Percentiles rank a stretch among this genome's conserved stretches.
Evolutionary conservation across 1,140 invertebrate species (phyloP).

Genomic region (Drosophila ercepeae): DNA sequence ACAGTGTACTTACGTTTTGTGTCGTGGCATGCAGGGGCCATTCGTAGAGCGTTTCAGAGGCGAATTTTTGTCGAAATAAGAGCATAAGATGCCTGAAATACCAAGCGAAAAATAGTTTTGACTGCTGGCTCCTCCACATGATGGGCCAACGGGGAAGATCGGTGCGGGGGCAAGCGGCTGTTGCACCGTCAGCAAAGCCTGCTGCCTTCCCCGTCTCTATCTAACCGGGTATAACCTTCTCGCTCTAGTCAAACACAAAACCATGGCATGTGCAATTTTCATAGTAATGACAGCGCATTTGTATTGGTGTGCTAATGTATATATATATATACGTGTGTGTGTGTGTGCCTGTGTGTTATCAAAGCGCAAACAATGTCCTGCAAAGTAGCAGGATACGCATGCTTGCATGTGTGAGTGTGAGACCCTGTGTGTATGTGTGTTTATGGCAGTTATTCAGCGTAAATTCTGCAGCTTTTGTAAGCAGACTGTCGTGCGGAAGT

Average conservation of each 20-base stretch:
- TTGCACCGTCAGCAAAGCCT: slow-evolving; percentile 39
- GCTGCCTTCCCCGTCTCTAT: not conserved
- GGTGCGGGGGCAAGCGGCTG: slow-evolving; percentile 23
- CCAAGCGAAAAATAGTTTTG: slow-evolving; percentile 81
- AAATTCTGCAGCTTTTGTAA: slow-evolving; percentile 75
- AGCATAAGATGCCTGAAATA: slow-evolving; percentile 80
- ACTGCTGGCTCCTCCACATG: slow-evolving; percentile 50
- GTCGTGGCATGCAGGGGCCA: slow-evolving; percentile 69
- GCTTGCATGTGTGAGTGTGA: slow-evolving; percentile 43
- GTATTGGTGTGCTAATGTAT: slow-evolving; percentile 19
- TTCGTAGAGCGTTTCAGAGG: slow-evolving; percentile 69
- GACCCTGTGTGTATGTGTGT: slow-evolving; percentile 36
- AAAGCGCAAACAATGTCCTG: slow-evolving; percentile 79
- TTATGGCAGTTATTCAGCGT: slow-evolving; percentile 57
- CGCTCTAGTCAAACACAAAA: slow-evolving; percentile 73
- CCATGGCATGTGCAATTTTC: slow-evolving; percentile 77
- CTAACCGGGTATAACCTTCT: slow-evolving; percentile 1
- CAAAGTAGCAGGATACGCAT: slow-evolving; percentile 74
- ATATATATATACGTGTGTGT: slow-evolving; percentile 6
- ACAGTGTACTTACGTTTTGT: slow-evolving; percentile 7
- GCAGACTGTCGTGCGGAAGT: slow-evolving; percentile 77
- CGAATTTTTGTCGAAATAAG: slow-evolving; percentile 78
- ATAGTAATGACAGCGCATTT: slow-evolving; percentile 70
- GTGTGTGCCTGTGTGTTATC: slow-evolving; percentile 57
- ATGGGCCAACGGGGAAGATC: not conserved